Evolutionary conservation across 2,797 vertebrate species (phyloP).

Genomic region (Crocidura indochinensis): DNA sequence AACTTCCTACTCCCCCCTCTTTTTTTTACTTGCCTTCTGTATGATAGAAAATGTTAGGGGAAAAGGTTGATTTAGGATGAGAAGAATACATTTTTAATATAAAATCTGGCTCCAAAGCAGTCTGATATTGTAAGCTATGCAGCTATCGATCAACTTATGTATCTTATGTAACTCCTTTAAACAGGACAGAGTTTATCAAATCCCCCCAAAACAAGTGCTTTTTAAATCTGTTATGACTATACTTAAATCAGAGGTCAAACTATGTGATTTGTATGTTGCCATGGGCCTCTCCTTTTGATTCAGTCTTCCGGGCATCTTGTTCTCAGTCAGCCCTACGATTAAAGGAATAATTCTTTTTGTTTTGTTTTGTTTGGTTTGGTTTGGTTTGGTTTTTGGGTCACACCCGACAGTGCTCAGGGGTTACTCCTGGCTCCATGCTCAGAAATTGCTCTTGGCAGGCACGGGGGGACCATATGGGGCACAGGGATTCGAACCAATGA

Average conservation of each 20-base stretch:
- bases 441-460: too few relatives aligned
- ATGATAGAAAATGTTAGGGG: constrained; percentile 22
- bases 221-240: neutral
- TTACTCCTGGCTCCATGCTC: too few relatives aligned
- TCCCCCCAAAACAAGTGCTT: neutral
- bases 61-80: constrained; percentile 41
- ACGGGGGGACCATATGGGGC: too few relatives aligned
- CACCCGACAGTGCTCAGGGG: too few relatives aligned
- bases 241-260: neutral
- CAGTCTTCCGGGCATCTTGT: neutral
- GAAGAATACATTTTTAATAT: neutral
- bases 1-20: constrained; percentile 8
- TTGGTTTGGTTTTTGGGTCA: too few relatives aligned
- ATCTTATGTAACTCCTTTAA: neutral
- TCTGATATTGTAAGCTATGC: neutral
- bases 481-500: too few relatives aligned
- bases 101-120: neutral
- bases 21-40: neutral
- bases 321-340: neutral
- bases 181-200: neutral
- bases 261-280: neutral
- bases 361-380: too few relatives aligned
- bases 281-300: neutral
- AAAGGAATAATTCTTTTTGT: neutral
- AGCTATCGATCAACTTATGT: constrained; percentile 26